Base-by-base conservation (phyloP, 2,797 vertebrate species). In the Novumbra hubbsi region DNA sequence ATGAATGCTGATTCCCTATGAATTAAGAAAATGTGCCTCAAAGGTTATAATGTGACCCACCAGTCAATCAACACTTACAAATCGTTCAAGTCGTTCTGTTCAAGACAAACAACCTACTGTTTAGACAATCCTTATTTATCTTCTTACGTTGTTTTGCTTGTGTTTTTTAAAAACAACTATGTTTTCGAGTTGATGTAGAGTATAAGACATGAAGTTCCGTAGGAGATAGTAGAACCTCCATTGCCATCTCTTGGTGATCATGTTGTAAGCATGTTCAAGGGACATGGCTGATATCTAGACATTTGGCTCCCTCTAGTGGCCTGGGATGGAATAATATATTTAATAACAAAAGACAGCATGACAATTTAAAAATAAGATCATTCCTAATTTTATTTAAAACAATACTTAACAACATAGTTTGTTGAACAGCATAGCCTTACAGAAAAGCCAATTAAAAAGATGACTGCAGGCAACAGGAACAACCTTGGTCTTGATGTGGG, bases 241-340 rank as follows among this genome's bases (percentile, higher is more conserved):
- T 50, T 72, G 4, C 83, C 88, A 85, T 77, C 91, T 90, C 76
- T 80, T 89, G 91, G 85, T 2, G 4, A 4, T 16, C 14, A 0
- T 50, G 21, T 57, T 68, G 84, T 85, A 12, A 45, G 41, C 3
- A 45, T 8, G 11, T 45, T 1, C 1, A 45, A 45, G 41, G 41
- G 11, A 45, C 11, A 45, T 14, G 24, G 21, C 21, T 11, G 41
- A 12, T 14, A 6, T 16, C 63, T 64, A 1, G 3, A 28, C 14
- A 14, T 14, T 28, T 64, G 62, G 14, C 27, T 30, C 27, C 14
- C 24, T 64, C 24, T 64, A 64, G 24, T 28, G 27, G 6, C 55
- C 52, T 60, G 15, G 4, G 15, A 50, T 45, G 41, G 41, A 4
- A 12, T 8, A 45, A 4, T 34, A 34, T 34, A 2, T 34, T 34